phyloP scores from a whole-genome alignment of 2,888 invertebrate species.

The Monochamus alternatus region DNA sequence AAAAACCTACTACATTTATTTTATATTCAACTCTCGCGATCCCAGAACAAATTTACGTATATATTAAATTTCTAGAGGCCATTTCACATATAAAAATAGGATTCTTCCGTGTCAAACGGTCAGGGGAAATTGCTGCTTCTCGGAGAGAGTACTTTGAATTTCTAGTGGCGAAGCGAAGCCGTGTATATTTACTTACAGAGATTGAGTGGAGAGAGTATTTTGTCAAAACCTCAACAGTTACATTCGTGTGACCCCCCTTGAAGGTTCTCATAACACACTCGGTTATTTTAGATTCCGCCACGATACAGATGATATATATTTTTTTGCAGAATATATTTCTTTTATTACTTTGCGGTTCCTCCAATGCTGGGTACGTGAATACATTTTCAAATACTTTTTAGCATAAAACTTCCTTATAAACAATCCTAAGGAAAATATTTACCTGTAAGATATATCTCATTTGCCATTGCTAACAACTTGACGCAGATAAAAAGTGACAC shows the following conservation, averaged over 20 bases:
- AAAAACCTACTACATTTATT: neutral
- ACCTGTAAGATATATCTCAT: too few species aligned
- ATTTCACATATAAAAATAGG: constrained; percentile 35
- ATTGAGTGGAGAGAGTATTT: constrained; percentile 23
- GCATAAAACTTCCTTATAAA: too few species aligned
- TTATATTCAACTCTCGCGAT: neutral
- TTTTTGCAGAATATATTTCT: too few species aligned
- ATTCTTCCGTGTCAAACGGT: constrained; percentile 33
- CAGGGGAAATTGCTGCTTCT: constrained; percentile 34
- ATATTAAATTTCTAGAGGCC: constrained; percentile 33
- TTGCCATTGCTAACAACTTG: too few species aligned
- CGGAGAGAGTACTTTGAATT: constrained; percentile 26
- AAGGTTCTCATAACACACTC: neutral
- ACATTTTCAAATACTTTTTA: too few species aligned
- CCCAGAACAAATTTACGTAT: constrained; percentile 27
- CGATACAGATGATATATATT: neutral
- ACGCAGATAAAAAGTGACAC: too few species aligned
- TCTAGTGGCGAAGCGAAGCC: constrained; percentile 21
- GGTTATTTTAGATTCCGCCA: neutral
- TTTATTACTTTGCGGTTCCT: too few species aligned
- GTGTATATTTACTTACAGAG: constrained; percentile 31
- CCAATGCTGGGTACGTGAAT: too few species aligned
- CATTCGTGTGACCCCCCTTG: constrained; percentile 21
- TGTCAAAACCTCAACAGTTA: constrained; percentile 4
- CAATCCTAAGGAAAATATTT: too few species aligned